phyloP scores from a whole-genome alignment of 1,140 invertebrate genomes.

The Pseudoatta argentina region DNA sequence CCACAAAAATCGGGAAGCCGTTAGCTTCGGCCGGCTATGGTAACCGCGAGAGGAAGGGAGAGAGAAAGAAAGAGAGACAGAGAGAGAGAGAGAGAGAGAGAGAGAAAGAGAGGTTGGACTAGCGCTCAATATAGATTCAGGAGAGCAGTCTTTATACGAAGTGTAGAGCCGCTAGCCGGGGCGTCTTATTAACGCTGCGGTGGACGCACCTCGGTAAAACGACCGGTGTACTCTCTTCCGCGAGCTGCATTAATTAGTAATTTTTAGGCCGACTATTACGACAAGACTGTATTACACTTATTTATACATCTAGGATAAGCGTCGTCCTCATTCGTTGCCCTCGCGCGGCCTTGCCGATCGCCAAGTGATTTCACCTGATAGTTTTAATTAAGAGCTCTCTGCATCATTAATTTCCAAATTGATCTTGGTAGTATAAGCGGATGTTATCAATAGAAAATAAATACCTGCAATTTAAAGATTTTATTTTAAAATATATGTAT shows the following conservation, averaged over 20 bases:
- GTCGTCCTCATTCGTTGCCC: constrained; percentile 15
- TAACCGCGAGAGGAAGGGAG: constrained; percentile 62
- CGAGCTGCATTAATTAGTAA: constrained; percentile 49
- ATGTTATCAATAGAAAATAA: background rate
- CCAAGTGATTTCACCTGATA: background rate
- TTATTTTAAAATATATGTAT: too few species aligned
- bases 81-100: constrained; percentile 41
- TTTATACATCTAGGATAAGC: constrained; percentile 25
- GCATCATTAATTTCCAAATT: background rate
- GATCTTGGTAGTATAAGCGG: background rate
- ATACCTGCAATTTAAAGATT: too few species aligned
- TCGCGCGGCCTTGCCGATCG: constrained; percentile 16
- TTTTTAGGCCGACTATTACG: constrained; percentile 23
- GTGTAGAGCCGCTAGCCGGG: constrained; percentile 65
- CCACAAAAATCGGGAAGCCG: constrained; percentile 78
- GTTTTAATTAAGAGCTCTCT: background rate
- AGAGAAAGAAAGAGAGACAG: constrained; percentile 39
- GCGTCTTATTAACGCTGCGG: constrained; percentile 70
- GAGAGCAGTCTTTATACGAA: constrained; percentile 71
- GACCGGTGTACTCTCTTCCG: constrained; percentile 36
- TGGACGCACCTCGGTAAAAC: constrained; percentile 50
- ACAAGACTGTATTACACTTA: constrained; percentile 24
- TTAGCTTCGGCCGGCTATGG: constrained; percentile 74
- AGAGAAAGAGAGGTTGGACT: constrained; percentile 71
- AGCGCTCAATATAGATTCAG: constrained; percentile 75